Evolutionary conservation across 2,113 vertebrate genomes (phyloP).

Genomic region (Megaleporinus macrocephalus): DNA sequence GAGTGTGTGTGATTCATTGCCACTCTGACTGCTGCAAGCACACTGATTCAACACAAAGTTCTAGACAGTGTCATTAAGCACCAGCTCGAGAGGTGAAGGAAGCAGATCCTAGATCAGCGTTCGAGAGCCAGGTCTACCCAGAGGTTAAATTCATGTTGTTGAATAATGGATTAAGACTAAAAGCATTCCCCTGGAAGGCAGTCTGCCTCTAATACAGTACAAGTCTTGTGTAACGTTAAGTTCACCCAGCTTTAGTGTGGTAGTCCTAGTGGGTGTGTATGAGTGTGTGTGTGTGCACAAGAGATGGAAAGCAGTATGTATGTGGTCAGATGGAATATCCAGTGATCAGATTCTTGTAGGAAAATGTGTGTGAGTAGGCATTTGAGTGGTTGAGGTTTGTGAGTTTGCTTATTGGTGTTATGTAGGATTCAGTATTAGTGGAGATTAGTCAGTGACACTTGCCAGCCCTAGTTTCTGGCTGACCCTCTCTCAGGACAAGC

Average conservation of each 20-base stretch:
- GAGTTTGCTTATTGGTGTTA: background rate
- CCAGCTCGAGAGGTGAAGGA: background rate
- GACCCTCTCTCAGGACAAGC: background rate
- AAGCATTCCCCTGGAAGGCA: background rate
- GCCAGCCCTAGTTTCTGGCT: background rate
- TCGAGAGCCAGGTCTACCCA: background rate
- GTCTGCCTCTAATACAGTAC: background rate
- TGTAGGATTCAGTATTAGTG: slow-evolving; percentile 7
- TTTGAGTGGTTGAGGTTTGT: background rate
- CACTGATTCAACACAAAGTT: background rate
- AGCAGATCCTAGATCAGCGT: background rate
- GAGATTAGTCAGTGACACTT: slow-evolving; percentile 12
- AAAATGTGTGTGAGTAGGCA: background rate
- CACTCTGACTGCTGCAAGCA: background rate
- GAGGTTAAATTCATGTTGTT: background rate
- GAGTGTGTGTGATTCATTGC: background rate
- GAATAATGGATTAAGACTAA: slow-evolving; percentile 21
- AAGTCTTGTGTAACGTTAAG: slow-evolving; percentile 15
- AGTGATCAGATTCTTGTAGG: background rate
- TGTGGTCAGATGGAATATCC: no score
- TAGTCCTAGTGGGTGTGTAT: background rate
- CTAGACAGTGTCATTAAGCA: background rate
- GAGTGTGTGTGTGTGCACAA: background rate
- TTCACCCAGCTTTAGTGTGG: background rate
- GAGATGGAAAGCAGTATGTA: background rate